Evolutionary conservation across 1,140 invertebrate species (phyloP), one percentile per base, ranked within the genome.

Genomic region (Anastatus disparis): DNA sequence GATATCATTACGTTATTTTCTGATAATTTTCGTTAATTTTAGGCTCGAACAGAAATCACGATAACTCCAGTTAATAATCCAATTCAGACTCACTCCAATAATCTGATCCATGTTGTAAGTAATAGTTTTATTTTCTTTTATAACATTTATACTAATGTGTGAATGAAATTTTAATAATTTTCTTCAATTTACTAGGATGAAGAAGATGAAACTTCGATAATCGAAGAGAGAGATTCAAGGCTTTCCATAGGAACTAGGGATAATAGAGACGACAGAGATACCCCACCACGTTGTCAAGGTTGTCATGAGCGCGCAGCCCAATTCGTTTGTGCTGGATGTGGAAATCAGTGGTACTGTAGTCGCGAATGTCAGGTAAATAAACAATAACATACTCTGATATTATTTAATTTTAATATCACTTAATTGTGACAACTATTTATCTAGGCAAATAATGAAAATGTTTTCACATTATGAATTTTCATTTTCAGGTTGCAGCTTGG

Each of bases 281-380:
- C 79, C 66, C 79, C 82, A 42, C 82, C 82, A 7, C 84, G 79
- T 72, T 95, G 94, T 84, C 93, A 95, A 88, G 92, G 93, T 40
- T 95, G 94, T 81, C 88, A 92, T 46, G 88, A 90, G 42, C 89
- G 90, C 73, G 87, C 91, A 66, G 94, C 94, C 31, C 92, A 93
- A 81, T 95, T 94, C 79, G 92, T 95, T 24, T 96, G 94, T 81
- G 92, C 93, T 62, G 93, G 92, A 24, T 96, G 94, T 80, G 91
- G 91, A 59, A 94, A 94, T 85, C 93, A 95, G 85, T 95, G 94
- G 93, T 96, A 96, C 81, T 96, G 94, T 87, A 94, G 92, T 79
- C 85, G 93, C 61, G 92, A 94, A 75, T 96, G 94, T 82, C 94
- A 96, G 90, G 94, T 95, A 85, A 74, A 62, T 74, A 65, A 27